phyloP scores from a whole-genome alignment of 1,140 invertebrate species.

The Diprion similis region DNA sequence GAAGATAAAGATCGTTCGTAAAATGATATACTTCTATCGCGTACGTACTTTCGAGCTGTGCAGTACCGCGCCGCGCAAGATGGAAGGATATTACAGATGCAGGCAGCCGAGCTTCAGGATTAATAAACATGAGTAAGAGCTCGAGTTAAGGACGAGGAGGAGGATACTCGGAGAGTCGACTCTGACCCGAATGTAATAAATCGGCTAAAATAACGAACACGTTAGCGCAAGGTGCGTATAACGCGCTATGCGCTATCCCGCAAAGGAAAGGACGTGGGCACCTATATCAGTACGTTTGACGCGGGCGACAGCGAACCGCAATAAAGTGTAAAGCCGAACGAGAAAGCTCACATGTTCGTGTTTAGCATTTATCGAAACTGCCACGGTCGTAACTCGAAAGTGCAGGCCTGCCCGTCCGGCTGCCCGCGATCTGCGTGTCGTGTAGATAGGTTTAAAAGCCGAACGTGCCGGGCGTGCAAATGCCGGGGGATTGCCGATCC shows the following conservation, averaged over 20 bases:
- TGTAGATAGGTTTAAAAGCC: slow-evolving; percentile 61
- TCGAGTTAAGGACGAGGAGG: too few species aligned
- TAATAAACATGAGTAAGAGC: too few species aligned
- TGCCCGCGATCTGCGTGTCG: slow-evolving; percentile 47
- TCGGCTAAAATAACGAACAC: not conserved
- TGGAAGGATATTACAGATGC: too few species aligned
- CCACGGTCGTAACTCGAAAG: slow-evolving; percentile 57
- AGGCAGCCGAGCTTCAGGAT: too few species aligned
- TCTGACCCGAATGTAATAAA: not conserved
- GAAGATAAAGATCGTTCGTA: too few species aligned
- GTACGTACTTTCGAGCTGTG: too few species aligned
- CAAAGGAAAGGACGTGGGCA: not conserved
- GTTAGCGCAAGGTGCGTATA: not conserved
- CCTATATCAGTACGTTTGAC: slow-evolving; percentile 10
- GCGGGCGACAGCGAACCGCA: slow-evolving; percentile 31
- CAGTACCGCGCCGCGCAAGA: too few species aligned
- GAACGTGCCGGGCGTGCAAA: slow-evolving; percentile 61
- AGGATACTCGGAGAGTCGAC: not conserved
- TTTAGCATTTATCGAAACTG: slow-evolving; percentile 62
- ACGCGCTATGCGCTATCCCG: not conserved
- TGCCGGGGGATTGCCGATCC: slow-evolving; percentile 29
- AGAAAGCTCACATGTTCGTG: slow-evolving; percentile 61
- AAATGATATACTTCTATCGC: too few species aligned
- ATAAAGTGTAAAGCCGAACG: slow-evolving; percentile 52
- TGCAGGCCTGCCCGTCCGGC: slow-evolving; percentile 40